These are phyloP conservation scores for Oncorhynchus nerka DNA, from an alignment of 2,113 vertebrate genomes.

Conservation along the genomic window DNA sequence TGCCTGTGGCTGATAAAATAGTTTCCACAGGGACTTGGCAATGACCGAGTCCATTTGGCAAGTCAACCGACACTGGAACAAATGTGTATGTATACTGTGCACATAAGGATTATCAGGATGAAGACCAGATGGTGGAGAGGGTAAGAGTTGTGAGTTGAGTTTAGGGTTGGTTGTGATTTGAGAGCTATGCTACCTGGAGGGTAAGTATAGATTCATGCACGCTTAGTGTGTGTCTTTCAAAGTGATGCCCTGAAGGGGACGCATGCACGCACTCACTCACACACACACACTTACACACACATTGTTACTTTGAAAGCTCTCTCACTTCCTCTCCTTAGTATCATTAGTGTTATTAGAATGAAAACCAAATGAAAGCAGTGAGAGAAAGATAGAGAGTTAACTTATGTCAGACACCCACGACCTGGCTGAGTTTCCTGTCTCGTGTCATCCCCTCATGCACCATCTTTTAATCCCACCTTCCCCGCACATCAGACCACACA, in stretches of 20 bases:
- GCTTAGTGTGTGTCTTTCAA: not conserved
- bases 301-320: too few relatives aligned
- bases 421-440: not conserved
- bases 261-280: too few relatives aligned
- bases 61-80: slow-evolving; percentile 32
- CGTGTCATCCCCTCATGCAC: not conserved
- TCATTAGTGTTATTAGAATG: not conserved
- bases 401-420: slow-evolving; percentile 2
- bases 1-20: slow-evolving; percentile 53
- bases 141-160: slow-evolving; percentile 20
- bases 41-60: slow-evolving; percentile 41
- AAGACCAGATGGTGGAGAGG: slow-evolving; percentile 46
- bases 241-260: not conserved
- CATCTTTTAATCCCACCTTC: slow-evolving; percentile 9
- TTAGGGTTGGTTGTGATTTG: slow-evolving; percentile 17
- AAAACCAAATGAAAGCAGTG: not conserved
- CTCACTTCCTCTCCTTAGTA: too few relatives aligned
- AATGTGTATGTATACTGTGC: slow-evolving; percentile 45
- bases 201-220: not conserved
- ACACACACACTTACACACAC: too few relatives aligned
- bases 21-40: slow-evolving; percentile 49
- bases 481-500: slow-evolving; percentile 11
- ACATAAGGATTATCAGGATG: slow-evolving; percentile 46
- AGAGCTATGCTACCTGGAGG: not conserved
- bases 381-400: not conserved